Base-by-base conservation (phyloP, 1,140 invertebrate species). In the Metaphire vulgaris region DNA sequence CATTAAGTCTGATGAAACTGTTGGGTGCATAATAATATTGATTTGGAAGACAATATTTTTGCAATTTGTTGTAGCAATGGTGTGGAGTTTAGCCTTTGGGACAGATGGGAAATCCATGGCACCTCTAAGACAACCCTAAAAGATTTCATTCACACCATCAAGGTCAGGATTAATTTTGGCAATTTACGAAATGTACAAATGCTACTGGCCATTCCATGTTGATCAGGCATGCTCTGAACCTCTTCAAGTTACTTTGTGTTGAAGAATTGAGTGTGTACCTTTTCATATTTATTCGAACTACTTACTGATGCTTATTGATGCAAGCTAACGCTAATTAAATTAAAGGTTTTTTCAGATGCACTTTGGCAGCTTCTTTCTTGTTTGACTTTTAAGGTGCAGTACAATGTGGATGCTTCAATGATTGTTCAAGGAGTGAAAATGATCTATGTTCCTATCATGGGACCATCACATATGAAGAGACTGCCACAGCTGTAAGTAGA, bases 401-500 rank as follows among this genome's bases (percentile, higher is more conserved):
- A 81, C 79, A 81, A 82, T 34, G 80, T 82, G 77, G 79, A 82
- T 31, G 82, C 80, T 1, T 80, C 77, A 21, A 83, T 83, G 74
- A 81, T 86, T 28, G 80, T 85, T 21, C 82, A 85, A 65, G 85
- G 84, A 21, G 81, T 82, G 15, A 85, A 84, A 78, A 85, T 86
- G 77, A 78, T 87, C 12, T 87, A 84, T 80, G 81, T 85, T 73
- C 82, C 84, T 21, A 82, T 85, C 70, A 85, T 87, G 82, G 72
- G 31, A 2, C 82, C 84, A 34, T 79, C 76, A 21, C 85, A 87
- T 74, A 80, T 69, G 28, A 86, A 86, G 75, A 77, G 83, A 74
- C 79, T 86, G n/a, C 76, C 79, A 31, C 80, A 84, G 33, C 80
- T 80, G 86, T 87, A 79, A 81, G 83, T 93, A 21, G 2, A 64